These are phyloP conservation scores for Mastomys natalensis DNA, from an alignment of 2,113 vertebrate genomes.

Conservation along the genomic window DNA sequence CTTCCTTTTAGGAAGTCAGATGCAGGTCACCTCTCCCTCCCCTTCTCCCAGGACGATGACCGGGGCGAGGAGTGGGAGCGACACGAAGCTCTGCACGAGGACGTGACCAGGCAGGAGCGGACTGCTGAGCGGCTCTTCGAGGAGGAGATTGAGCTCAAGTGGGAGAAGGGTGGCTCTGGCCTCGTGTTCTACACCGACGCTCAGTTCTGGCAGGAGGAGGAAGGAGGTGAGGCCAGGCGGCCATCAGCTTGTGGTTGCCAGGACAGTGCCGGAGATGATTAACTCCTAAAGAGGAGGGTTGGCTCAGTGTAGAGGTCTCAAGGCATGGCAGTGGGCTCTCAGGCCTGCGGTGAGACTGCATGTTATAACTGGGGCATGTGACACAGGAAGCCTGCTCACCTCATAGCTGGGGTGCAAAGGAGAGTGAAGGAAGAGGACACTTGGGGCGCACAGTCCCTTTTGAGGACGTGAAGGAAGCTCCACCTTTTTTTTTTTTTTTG, in stretches of 20 bases:
- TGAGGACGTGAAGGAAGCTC: neutral
- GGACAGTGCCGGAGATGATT: neutral
- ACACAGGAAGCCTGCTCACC: neutral
- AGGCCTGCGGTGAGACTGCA: neutral
- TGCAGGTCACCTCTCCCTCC: neutral
- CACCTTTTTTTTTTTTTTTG: neutral
- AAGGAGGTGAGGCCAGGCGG: conserved; percentile 89
- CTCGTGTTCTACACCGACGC: conserved; percentile 98
- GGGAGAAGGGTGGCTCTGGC: conserved; percentile 98
- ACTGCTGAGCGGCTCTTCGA: conserved; percentile 93
- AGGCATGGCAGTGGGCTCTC: neutral
- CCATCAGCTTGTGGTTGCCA: neutral
- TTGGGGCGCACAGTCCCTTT: neutral
- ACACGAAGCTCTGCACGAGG: conserved; percentile 95
- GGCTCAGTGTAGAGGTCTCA: neutral
- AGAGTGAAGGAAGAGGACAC: neutral
- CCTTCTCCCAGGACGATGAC: conserved; percentile 86
- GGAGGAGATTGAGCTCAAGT: conserved; percentile 97
- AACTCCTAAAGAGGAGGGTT: neutral
- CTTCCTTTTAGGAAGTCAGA: neutral
- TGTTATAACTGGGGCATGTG: neutral
- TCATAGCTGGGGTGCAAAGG: neutral
- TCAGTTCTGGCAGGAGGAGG: conserved; percentile 96
- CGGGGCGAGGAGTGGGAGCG: conserved; percentile 97
- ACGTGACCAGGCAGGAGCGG: conserved; percentile 95